Percentiles rank a stretch among this genome's conserved stretches.
phyloP scores from a whole-genome alignment of 2,113 vertebrate species.

The Numida meleagris region DNA sequence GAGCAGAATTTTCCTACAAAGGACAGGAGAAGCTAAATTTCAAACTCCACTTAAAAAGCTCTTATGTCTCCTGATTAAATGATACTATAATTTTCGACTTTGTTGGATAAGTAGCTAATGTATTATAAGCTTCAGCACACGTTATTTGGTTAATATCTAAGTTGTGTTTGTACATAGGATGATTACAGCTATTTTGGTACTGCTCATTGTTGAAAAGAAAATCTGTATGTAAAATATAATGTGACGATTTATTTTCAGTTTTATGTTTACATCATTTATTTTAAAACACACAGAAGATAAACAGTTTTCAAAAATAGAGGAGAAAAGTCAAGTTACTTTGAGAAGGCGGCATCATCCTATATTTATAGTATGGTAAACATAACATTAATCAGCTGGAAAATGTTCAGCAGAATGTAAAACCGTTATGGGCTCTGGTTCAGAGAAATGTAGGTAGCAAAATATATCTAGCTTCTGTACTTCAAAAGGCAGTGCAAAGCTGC shows the following conservation, averaged over 20 bases:
- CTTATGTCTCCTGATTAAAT: neutral
- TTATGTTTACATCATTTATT: neutral
- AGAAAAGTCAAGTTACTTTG: slow-evolving; percentile 46
- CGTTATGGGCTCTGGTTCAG: slow-evolving; percentile 21
- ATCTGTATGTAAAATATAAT: neutral
- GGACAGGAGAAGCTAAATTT: neutral
- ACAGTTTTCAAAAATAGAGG: slow-evolving; percentile 1
- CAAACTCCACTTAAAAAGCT: neutral
- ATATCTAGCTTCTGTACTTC: slow-evolving; percentile 56
- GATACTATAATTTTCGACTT: neutral
- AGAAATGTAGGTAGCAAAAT: slow-evolving; percentile 56
- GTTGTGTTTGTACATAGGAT: neutral
- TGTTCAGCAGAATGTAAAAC: slow-evolving; percentile 46
- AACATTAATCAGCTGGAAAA: slow-evolving; percentile 68
- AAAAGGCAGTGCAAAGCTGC: slow-evolving; percentile 57
- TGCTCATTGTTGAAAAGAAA: neutral
- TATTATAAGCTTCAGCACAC: neutral
- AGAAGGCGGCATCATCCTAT: neutral
- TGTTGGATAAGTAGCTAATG: neutral
- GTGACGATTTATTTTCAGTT: neutral
- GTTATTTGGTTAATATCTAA: neutral
- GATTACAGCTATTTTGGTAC: neutral
- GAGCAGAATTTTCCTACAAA: neutral
- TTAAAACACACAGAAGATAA: slow-evolving; percentile 12
- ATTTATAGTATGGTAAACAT: slow-evolving; percentile 58